Evolutionary conservation across 2,113 vertebrate species (phyloP), one percentile per base, ranked within the genome.

Genomic region (Cebidichthys violaceus): DNA sequence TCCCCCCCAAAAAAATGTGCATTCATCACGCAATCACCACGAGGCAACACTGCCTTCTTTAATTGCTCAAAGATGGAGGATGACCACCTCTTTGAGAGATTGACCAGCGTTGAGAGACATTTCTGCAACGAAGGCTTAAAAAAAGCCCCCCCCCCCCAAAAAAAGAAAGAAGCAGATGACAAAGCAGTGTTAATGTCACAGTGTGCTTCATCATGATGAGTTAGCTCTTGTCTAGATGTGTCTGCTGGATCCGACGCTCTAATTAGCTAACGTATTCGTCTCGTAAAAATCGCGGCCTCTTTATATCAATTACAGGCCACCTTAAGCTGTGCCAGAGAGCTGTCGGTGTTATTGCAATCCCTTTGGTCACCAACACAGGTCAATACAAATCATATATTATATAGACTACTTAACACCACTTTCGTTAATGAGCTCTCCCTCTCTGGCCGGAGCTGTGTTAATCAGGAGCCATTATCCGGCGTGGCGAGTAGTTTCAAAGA

Each of bases 341-440:
- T 70, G 87, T 82, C 75, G 15, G 31, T 77, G 86, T 69, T 78
- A 78, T 68, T 54, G 76, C 76, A 70, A 60, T 72, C 67, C 69
- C 83, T 72, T 15, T 18, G 79, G 85, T 89, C 87, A 86, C 81
- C 84, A 81, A 84, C 79, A 78, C 81, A 29, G 86, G 77, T 91
- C 87, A 79, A 88, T 86, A 91, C 86, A 88, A 88, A 79, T 84
- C 71, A 83, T 76, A 82, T 84, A 89, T 90, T 76, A 57, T 70
- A 80, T 81, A 83, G 83, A 88, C 83, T 7, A 70, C 78, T 68
- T 62, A 75, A 85, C 84, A 88, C 73, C 91, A 92, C 91, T 92
- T 85, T 82, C 84, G 72, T 83, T 87, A 88, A 92, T 87, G 86
- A 83, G 81, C 45, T 35, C 72, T 69, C 39, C 52, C 50, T 54